Evolutionary conservation across 1,140 invertebrate species (phyloP), one percentile per base, ranked within the genome.

Genomic region (Popillia japonica): DNA sequence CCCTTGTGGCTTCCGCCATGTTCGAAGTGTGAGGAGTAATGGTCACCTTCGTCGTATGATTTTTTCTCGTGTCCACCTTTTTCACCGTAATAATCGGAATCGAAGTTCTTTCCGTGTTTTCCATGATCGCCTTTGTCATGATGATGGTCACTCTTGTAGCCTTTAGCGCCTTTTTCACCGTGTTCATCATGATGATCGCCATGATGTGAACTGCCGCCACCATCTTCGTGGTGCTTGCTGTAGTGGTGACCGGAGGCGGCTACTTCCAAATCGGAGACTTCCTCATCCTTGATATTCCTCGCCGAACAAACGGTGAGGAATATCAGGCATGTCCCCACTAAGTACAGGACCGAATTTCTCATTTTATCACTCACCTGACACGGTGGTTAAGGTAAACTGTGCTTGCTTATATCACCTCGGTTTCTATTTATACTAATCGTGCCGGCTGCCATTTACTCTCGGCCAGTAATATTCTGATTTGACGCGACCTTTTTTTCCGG

Each of bases 1-100:
- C 90, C 92, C 82, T 95, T 94, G 82, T 93, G 91, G 0, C 92
- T 93, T 79, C 94, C 92, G 75, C 92, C 93, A 7, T 90, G 90
- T 83, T 94, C 92, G 83, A 93, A 92, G 82, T 94, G 92, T 78
- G 92, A 89, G 0, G 90, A 90, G 83, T 93, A 89, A 68, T 91
- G 88, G 14, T 89, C 90, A 40, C 89, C 90, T 80, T 92, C 91
- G 81, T 94, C 92, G 83, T 94, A 91, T 82, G 94, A 91, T 78
- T 92, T 91, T 82, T 94, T 94, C 80, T 93, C 91, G 80, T 93
- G 90, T 0, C 92, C 93, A 9, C 90, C 90, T 78, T 94, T 90
- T 79, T 93, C 92, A 64, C 90, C 89, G 82, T 94, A 90, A 83
- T 93, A 91, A 0, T 91, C 91, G 76, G 90, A 89, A 79, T 93